Base-by-base conservation (phyloP, 2,888 invertebrate species). In the Temnothorax unifasciatus region DNA sequence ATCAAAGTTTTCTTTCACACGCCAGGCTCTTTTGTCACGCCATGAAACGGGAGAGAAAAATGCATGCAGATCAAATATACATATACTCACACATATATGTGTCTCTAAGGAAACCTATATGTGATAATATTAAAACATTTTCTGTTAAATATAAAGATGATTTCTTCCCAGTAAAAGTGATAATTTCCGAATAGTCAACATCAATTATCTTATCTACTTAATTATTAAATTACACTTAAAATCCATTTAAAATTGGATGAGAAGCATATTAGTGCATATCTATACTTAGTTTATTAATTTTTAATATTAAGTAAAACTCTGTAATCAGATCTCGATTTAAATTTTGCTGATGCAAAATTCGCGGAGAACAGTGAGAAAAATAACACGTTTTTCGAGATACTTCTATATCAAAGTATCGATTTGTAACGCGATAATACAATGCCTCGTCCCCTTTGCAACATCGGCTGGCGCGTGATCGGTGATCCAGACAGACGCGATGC, bases 1-100 rank as follows among this genome's bases (percentile, higher is more conserved):
- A 41, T 54, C 25, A 41, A 69, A 77, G 77, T 69, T 54, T 68
- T 68, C 54, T 77, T 69, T 77, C 54, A 77, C 13, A 54, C 15
- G 44, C 9, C 41, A 18, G 3, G 44, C 54, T 75, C 54, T 77
- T 66, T 68, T 68, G 76, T 77, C 29, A 13, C 52, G 15, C 5
- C 5, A 3, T 47, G n/a, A 34, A 59, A 25, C 25, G 41, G 29
- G 44, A 41, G 66, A 41, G n/a, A 41, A 66, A 66, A 54, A 54
- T 38, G 25, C 13, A n/a, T 15, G 25, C 18, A 38, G 11, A 71
- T 38, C 21, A 38, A 63, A 11, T 34, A 3, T 11, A 34, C 34
- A 41, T 41, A 41, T 1, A 9, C 11, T 38, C 3, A 21, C n/a
- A 15, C 3, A 15, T 6, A 8, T 15, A 64, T 8, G 9, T 15